These are phyloP conservation scores for Ailuropoda melanoleuca DNA, from an alignment of 2,113 vertebrate genomes.

Conservation along the genomic window DNA sequence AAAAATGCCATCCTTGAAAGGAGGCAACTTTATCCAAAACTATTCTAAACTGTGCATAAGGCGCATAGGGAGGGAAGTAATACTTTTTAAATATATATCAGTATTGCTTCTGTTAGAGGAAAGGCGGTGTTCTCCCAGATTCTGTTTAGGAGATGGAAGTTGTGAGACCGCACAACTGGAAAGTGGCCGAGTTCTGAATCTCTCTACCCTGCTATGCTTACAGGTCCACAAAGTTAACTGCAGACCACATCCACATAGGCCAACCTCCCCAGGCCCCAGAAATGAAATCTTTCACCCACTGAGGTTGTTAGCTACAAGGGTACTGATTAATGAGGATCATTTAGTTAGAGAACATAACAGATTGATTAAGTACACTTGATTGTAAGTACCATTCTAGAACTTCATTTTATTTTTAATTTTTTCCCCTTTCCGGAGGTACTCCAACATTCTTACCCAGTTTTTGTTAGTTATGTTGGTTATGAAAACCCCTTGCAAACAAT, in stretches of 20 bases:
- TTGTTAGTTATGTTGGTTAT: neutral
- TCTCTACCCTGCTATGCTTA: neutral
- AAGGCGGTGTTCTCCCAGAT: neutral
- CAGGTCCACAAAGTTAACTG: neutral
- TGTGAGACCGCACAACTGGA: neutral
- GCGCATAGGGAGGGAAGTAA: neutral
- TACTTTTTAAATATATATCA: neutral
- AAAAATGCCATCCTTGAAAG: neutral
- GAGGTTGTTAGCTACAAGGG: neutral
- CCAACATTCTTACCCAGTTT: neutral
- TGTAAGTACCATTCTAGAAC: neutral
- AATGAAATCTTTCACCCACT: neutral
- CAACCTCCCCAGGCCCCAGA: neutral
- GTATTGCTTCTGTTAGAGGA: neutral
- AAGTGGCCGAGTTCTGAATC: neutral
- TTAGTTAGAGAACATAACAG: neutral
- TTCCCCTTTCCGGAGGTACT: neutral
- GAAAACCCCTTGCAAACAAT: neutral
- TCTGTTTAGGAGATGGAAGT: neutral
- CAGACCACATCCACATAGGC: neutral
- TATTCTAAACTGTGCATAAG: neutral
- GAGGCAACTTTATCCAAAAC: neutral
- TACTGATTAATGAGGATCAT: neutral
- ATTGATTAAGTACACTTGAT: neutral
- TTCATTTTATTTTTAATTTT: neutral